Percentiles rank a stretch among this genome's conserved stretches.
Evolutionary conservation across 2,113 vertebrate genomes (phyloP).

Genomic region (Dendropsophus ebraccatus): DNA sequence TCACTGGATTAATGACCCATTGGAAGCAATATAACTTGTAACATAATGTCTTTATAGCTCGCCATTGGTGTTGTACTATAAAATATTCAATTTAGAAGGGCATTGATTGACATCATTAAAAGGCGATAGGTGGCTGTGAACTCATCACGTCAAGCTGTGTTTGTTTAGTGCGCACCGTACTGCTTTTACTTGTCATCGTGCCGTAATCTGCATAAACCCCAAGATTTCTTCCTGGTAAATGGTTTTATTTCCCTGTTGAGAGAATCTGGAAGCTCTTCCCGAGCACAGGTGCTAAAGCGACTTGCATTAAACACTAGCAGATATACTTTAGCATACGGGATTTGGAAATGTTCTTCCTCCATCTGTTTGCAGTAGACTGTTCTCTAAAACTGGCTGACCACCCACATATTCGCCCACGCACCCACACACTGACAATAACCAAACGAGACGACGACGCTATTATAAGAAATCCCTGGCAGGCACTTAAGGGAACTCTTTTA

Average conservation of each 20-base stretch:
- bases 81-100: conserved; percentile 13
- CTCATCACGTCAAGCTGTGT: background rate
- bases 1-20: background rate
- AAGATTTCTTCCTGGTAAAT: conserved; percentile 24
- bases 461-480: conserved; percentile 59
- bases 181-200: conserved; percentile 23
- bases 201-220: conserved; percentile 28
- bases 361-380: conserved; percentile 70
- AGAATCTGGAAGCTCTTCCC: conserved; percentile 56
- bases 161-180: conserved; percentile 34
- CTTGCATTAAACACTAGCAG: conserved; percentile 67
- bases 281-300: conserved; percentile 68
- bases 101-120: conserved; percentile 3
- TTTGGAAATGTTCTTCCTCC: conserved; percentile 69
- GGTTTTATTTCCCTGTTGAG: conserved; percentile 17
- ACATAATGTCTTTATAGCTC: background rate
- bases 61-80: background rate
- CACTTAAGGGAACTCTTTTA: conserved; percentile 61
- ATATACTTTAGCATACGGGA: conserved; percentile 67
- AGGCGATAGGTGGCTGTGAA: background rate
- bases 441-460: conserved; percentile 65
- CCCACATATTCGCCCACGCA: conserved; percentile 68
- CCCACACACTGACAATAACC: conserved; percentile 65
- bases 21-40: background rate
- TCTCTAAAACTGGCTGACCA: conserved; percentile 69